Base-by-base conservation (phyloP, 2,888 invertebrate species). In the Sisyra terminalis region DNA sequence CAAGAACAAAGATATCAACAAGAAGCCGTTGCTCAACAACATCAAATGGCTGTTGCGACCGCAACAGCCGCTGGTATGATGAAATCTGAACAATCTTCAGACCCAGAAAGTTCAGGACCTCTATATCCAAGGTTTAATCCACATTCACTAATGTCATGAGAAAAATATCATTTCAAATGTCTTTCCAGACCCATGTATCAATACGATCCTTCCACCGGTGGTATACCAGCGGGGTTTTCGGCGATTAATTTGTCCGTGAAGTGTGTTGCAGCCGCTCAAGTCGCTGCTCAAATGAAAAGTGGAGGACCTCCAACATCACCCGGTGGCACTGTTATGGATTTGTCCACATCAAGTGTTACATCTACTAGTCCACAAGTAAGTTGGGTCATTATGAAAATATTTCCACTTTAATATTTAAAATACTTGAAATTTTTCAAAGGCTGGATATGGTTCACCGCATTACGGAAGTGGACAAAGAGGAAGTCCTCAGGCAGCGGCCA, bases 211-310 rank as follows among this genome's bases (percentile, higher is more conserved):
- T 69, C 76, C 55, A 72, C 73, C 52, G 77, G 78, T 43, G 75
- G 75, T 44, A 69, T 80, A 50, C 81, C 78, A 46, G 77, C 80
- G 34, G 81, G 80, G 49, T 78, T 82, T 67, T 80, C 81, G 37
- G 83, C 82, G 50, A 85, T 84, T 60, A 85, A 82, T 70, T 69
- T 83, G 52, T 84, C 82, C 51, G 87, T 87, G 55, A 88, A 87
- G 68, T 85, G 86, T 58, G 79, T 78, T 50, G 78, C 80, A 49
- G 78, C 77, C 48, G 74, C 76, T 54, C 77, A 77, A 55, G 71
- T 73, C 13, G 43, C 43, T 45, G 58, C 62, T 55, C 65, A 75
- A 66, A 65, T 79, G 70, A 68, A 73, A 55, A 64, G 65, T 42
- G 49, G 61, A 49, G 69, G 70, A 29, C 75, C 76, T 13, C 84